A percentile compares a stretch with the other conserved stretches of the same genome.
phyloP scores from a whole-genome alignment of 2,797 vertebrate genomes.

The Pempheris klunzingeri region DNA sequence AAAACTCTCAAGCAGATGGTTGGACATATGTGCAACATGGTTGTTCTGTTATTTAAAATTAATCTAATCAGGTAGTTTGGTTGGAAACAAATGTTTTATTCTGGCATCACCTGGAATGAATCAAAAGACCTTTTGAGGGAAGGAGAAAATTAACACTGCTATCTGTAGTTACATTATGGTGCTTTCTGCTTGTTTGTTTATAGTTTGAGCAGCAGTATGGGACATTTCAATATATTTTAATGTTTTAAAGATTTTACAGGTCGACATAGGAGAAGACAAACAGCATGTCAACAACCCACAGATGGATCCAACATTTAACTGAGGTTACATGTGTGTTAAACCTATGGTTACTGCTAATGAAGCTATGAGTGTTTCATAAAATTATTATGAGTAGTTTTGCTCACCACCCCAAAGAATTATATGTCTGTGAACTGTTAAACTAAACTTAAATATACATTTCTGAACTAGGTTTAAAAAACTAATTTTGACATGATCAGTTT shows the following conservation, averaged over 20 bases:
- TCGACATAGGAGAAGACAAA: background rate
- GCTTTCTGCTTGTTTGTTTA: slow-evolving; percentile 6
- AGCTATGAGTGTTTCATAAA: background rate
- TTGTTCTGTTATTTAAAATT: slow-evolving; percentile 46
- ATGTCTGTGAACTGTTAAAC: background rate
- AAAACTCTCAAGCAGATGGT: slow-evolving; percentile 53
- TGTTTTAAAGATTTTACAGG: background rate
- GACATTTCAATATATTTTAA: background rate
- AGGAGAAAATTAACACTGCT: background rate
- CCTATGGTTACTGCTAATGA: too few species aligned
- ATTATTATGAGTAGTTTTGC: background rate
- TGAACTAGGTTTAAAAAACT: background rate
- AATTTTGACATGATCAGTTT: background rate
- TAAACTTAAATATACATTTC: fast-evolving
- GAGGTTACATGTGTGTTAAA: background rate
- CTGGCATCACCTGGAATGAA: background rate
- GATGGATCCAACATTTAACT: background rate
- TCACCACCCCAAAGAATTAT: background rate
- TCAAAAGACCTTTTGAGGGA: background rate
- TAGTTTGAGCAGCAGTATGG: background rate
- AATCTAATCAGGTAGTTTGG: slow-evolving; percentile 7
- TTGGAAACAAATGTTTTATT: slow-evolving; percentile 12
- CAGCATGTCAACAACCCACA: background rate
- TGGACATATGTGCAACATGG: slow-evolving; percentile 38
- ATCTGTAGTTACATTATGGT: background rate